Evolutionary conservation across 2,113 vertebrate species (phyloP).

Genomic region (Myxocyprinus asiaticus): DNA sequence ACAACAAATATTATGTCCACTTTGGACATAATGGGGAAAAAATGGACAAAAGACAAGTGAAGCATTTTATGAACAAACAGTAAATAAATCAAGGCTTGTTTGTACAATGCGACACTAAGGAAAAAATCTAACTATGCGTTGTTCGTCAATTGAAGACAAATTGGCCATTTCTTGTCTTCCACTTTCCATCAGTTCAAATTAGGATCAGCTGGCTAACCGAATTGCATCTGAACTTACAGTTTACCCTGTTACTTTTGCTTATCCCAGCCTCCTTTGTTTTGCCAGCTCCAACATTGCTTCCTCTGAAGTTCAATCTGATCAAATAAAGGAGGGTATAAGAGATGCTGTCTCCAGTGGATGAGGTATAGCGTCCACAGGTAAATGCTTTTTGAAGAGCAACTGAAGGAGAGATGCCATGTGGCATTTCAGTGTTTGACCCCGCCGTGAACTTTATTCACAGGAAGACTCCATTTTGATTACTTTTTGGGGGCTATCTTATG

Average conservation of each 20-base stretch:
- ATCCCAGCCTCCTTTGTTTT: constrained; percentile 1
- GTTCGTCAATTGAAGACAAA: constrained; percentile 51
- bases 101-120: not conserved
- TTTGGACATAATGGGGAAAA: not conserved
- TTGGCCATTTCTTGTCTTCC: constrained; percentile 40
- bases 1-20: not conserved
- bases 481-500: constrained; percentile 25
- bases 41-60: not conserved
- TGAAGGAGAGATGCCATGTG: constrained; percentile 44
- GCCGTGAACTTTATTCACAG: constrained; percentile 32
- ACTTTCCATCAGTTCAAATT: constrained; percentile 39
- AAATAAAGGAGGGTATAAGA: constrained; percentile 52
- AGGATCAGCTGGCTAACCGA: constrained; percentile 53
- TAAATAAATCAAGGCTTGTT: constrained; percentile 36
- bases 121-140: constrained; percentile 1
- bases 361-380: not conserved
- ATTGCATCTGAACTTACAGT: constrained; percentile 52
- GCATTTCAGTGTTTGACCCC: constrained; percentile 47
- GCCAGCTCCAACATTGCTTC: constrained; percentile 44
- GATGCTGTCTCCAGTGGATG: constrained; percentile 40
- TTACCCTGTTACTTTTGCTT: constrained; percentile 40
- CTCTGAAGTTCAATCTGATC: constrained; percentile 49
- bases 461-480: constrained; percentile 54
- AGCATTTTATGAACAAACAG: constrained; percentile 1
- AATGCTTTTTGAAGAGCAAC: constrained; percentile 21